Conservation (phyloP, 2,888 invertebrate species). For the Tenodera sinensis region DNA sequence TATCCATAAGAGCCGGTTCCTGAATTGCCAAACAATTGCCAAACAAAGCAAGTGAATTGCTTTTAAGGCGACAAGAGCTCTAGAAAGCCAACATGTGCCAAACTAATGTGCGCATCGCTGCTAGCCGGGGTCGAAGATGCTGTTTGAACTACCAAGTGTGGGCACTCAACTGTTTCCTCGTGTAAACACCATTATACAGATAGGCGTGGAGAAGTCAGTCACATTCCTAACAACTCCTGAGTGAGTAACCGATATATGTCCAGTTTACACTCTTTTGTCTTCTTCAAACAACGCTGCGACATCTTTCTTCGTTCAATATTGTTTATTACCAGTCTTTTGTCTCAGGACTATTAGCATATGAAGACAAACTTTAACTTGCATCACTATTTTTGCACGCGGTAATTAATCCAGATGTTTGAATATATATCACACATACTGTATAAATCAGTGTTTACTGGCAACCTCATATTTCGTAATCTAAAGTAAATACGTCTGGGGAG, state of each 20-base stretch:
- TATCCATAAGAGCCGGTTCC: too few relatives aligned
- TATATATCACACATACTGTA: too few relatives aligned
- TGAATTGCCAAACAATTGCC: not conserved
- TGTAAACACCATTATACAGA: not conserved
- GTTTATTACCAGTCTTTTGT: too few relatives aligned
- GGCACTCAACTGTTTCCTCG: not conserved
- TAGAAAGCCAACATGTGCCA: not conserved
- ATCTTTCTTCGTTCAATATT: too few relatives aligned
- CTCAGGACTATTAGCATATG: too few relatives aligned
- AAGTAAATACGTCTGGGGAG: too few relatives aligned
- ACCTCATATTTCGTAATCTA: too few relatives aligned
- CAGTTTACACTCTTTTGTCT: not conserved
- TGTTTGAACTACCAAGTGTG: conserved; percentile 4
- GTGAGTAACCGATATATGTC: not conserved
- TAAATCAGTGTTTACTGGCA: too few relatives aligned
- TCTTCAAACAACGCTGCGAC: not conserved
- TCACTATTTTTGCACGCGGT: too few relatives aligned
- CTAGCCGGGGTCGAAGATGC: not conserved
- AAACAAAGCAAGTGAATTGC: not conserved
- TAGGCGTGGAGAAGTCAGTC: not conserved
- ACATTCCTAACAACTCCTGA: not conserved
- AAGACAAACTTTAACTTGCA: too few relatives aligned
- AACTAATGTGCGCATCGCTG: not conserved
- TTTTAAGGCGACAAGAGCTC: not conserved
- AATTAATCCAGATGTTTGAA: too few relatives aligned